Percentiles rank a stretch among this genome's conserved stretches.
Evolutionary conservation across 1,140 invertebrate species (phyloP).

Genomic region (Anadara kagoshimensis): DNA sequence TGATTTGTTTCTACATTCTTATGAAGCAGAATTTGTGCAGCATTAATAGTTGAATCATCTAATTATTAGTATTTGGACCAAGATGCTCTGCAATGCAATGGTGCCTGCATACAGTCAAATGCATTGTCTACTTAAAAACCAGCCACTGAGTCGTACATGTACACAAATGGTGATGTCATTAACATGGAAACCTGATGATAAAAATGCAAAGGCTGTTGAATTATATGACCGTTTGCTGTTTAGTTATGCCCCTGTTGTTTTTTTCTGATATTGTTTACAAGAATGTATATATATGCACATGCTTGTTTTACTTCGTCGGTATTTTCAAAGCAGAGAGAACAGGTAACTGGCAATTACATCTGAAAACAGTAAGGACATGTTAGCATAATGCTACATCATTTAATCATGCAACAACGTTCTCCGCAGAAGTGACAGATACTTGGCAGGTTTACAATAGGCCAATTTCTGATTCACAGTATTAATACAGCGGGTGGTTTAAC

Average conservation of each 20-base stretch:
- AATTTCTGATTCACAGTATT: no score
- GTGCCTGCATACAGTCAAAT: constrained; percentile 16
- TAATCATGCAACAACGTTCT: constrained; percentile 27
- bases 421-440: constrained; percentile 23
- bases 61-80: constrained; percentile 18
- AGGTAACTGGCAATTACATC: constrained; percentile 44
- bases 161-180: no score
- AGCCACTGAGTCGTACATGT: no score
- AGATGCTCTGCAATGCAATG: not conserved
- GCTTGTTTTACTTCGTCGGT: constrained; percentile 39
- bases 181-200: not conserved
- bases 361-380: constrained; percentile 60
- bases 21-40: not conserved
- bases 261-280: no score
- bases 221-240: not conserved
- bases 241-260: no score
- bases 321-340: constrained; percentile 50
- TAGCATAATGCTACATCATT: constrained; percentile 70
- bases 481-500: no score
- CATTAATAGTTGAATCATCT: not conserved
- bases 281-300: constrained; percentile 40
- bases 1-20: not conserved
- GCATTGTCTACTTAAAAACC: no score
- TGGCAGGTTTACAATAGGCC: constrained; percentile 4
- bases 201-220: constrained; percentile 3